A percentile compares a stretch with the other conserved stretches of the same genome.
Evolutionary conservation across 2,888 invertebrate species (phyloP).

Genomic region (Eupsilia transversa): DNA sequence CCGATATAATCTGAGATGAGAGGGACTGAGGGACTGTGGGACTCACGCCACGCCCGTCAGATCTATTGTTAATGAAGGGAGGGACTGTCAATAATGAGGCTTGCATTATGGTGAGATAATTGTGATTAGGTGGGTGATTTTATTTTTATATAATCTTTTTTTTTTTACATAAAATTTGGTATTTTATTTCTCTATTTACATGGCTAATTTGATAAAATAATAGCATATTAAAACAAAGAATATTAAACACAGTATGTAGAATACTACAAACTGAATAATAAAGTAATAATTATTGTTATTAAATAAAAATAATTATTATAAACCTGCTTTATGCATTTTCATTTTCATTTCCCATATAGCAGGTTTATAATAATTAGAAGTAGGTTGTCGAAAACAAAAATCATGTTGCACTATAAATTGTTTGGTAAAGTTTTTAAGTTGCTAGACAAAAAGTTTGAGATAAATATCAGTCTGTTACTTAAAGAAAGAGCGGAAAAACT

Average conservation of each 20-base stretch:
- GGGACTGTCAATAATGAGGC: conserved; percentile 65
- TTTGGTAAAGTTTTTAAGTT: background rate
- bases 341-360: too few species aligned
- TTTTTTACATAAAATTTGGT: background rate
- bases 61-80: conserved; percentile 85
- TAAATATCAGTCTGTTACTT: background rate
- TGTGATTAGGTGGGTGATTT: conserved; percentile 13
- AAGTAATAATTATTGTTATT: too few species aligned
- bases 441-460: background rate
- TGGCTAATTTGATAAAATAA: background rate
- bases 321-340: too few species aligned
- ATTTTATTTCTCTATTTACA: too few species aligned
- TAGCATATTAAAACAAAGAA: background rate
- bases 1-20: conserved; percentile 85
- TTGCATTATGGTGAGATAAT: conserved; percentile 9
- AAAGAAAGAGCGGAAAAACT: conserved; percentile 1
- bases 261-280: too few species aligned
- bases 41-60: conserved; percentile 74
- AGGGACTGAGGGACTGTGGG: conserved; percentile 76
- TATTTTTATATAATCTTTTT: background rate
- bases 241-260: background rate
- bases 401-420: background rate
- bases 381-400: background rate
- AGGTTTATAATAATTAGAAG: background rate
- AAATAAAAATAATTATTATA: too few species aligned